Conservation (phyloP, 2,113 vertebrate species). For the Cygnus atratus region DNA sequence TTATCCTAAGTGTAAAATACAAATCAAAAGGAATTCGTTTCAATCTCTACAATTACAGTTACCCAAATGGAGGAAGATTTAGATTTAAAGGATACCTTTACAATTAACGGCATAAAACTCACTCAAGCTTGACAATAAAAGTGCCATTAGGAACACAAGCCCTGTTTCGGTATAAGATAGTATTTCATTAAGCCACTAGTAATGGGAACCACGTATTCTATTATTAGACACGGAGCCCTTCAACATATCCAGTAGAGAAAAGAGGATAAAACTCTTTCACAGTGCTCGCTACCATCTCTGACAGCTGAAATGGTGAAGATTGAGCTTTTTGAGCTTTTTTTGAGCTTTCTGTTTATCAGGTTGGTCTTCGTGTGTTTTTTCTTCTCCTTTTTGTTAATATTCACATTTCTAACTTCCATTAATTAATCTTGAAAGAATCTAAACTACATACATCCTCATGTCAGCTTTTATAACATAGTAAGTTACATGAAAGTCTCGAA, state of each 20-base stretch:
- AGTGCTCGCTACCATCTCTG: neutral
- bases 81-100: constrained; percentile 1
- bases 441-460: neutral
- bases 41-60: neutral
- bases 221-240: neutral
- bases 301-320: neutral
- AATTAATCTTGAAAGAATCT: neutral
- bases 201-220: neutral
- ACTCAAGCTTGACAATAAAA: constrained; percentile 31
- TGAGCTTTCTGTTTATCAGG: neutral
- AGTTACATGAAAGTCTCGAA: neutral
- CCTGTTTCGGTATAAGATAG: neutral
- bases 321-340: neutral
- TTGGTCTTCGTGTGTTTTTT: neutral
- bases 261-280: neutral
- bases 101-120: constrained; percentile 27
- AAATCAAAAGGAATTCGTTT: constrained; percentile 26
- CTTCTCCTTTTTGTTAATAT: neutral
- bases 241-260: fast-evolving
- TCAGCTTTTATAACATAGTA: neutral
- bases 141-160: constrained; percentile 12
- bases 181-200: constrained; percentile 9
- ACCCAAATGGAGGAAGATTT: neutral
- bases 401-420: neutral
- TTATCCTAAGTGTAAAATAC: neutral